These are phyloP conservation scores for Dryoscopus gambensis DNA, from an alignment of 2,113 vertebrate genomes.

Conservation along the genomic window DNA sequence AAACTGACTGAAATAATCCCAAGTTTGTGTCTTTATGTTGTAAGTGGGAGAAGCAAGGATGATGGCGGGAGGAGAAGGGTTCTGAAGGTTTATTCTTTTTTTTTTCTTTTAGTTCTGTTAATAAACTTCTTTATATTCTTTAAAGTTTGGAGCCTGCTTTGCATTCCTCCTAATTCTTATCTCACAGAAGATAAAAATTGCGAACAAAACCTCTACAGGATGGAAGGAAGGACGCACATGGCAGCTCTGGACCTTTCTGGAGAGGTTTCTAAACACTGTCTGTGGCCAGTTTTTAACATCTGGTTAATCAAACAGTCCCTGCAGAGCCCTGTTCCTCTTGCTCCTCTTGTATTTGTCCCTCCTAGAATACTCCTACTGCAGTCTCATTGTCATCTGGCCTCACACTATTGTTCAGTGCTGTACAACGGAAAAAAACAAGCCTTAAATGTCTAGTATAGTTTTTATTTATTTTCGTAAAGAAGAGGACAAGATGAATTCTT, in stretches of 20 bases:
- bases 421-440: not conserved
- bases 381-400: not conserved
- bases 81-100: no score
- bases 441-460: not conserved
- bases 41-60: no score
- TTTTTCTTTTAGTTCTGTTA: no score
- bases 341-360: not conserved
- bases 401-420: not conserved
- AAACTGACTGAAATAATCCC: no score
- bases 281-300: not conserved
- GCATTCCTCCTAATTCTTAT: no score
- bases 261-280: not conserved
- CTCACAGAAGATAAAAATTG: no score
- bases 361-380: not conserved
- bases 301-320: not conserved
- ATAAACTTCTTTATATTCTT: no score
- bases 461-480: not conserved
- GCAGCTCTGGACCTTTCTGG: not conserved
- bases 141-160: no score
- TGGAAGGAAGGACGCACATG: not conserved
- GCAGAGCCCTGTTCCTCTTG: not conserved
- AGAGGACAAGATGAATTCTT: not conserved
- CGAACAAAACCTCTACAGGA: no score
- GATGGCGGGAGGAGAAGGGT: no score
- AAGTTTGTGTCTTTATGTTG: no score